Evolutionary conservation across 1,140 invertebrate genomes (phyloP), one percentile per base, ranked within the genome.

Genomic region (Lordiphosa collinella): DNA sequence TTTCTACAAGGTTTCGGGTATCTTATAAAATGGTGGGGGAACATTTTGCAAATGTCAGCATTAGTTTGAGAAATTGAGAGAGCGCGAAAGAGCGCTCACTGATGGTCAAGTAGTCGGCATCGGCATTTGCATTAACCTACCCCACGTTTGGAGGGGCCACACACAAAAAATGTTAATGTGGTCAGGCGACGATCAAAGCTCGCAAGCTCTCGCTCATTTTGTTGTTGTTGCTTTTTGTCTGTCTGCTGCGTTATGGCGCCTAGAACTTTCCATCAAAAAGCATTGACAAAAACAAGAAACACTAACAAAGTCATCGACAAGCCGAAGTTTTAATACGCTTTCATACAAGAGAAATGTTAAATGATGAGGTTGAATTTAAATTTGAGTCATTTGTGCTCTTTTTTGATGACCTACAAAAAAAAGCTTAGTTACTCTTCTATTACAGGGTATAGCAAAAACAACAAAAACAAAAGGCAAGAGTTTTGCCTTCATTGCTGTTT

Each of bases 61-160:
- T 49, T 66, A 66, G 53, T 53, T 57, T 7, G 9, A 10, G 14
- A 41, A n/a, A 59, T 22, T 11, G 37, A 55, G 46, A 38, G 48
- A 47, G 38, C 35, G 8, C 1, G 13, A 31, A 12, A 22, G 41
- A 67, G 54, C 16, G 56, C 18, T 44, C 47, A 52, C 36, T 48
- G 57, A 64, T 64, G 57, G 35, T 44, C 62, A 61, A 41, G 31
- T 50, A 34, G 53, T 29, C 13, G 36, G 25, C 25, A 8, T 36
- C 47, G 58, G 36, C 55, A 75, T 79, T 70, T 82, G 62, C 67
- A 74, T 70, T 80, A 80, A 80, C 75, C 75, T 80, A 80, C 74
- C 74, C 74, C 74, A 78, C 75, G 70, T 68, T 73, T 56, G 52
- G 52, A 22, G 49, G 49, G 32, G 43, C 43, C 65, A 36, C 35